These are phyloP conservation scores for Lasioglossum malachurum DNA, from an alignment of 2,888 invertebrate genomes.

Conservation along the genomic window DNA sequence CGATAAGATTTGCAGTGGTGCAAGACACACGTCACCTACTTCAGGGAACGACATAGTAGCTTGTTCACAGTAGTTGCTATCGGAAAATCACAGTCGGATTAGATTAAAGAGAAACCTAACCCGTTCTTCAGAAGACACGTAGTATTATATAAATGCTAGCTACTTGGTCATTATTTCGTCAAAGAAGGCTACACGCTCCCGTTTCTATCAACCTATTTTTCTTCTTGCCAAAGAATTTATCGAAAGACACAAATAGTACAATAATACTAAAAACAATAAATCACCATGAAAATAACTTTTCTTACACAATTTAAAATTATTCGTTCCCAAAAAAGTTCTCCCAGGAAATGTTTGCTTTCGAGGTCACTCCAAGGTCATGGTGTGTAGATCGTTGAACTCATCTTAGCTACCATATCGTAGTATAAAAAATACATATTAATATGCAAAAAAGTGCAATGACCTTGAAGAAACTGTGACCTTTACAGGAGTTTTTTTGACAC, in stretches of 20 bases:
- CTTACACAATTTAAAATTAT: background rate
- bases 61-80: slow-evolving; percentile 39
- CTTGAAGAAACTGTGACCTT: too few species aligned
- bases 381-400: too few species aligned
- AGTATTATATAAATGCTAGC: slow-evolving; percentile 47
- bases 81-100: slow-evolving; percentile 54
- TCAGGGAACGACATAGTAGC: slow-evolving; percentile 32
- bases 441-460: too few species aligned
- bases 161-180: slow-evolving; percentile 20
- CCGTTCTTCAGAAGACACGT: slow-evolving; percentile 48
- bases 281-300: background rate
- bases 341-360: background rate
- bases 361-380: too few species aligned
- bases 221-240: background rate
- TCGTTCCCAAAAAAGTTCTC: background rate
- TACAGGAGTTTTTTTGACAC: too few species aligned
- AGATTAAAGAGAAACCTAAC: slow-evolving; percentile 62
- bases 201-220: background rate
- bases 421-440: too few species aligned
- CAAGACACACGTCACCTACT: slow-evolving; percentile 57
- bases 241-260: background rate
- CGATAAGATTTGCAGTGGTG: slow-evolving; percentile 55
- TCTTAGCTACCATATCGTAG: too few species aligned
- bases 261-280: background rate
- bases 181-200: background rate